Conservation (phyloP, 1,140 invertebrate genomes). For the Drosophila truncata region DNA sequence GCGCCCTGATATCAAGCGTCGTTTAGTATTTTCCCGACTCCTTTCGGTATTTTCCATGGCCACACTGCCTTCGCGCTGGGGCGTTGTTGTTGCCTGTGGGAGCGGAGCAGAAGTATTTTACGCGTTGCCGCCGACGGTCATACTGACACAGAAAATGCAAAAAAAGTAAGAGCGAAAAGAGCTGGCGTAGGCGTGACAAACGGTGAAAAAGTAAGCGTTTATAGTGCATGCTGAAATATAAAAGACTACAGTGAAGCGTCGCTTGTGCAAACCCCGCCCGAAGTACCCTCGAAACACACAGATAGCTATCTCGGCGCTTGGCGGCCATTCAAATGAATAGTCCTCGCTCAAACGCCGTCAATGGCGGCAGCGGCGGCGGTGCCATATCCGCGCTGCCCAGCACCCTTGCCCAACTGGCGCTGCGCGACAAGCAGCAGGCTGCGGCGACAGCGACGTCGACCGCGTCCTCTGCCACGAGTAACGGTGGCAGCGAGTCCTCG, state of each 20-base stretch:
- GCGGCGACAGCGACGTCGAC: slow-evolving; percentile 53
- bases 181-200: slow-evolving; percentile 78
- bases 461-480: slow-evolving; percentile 61
- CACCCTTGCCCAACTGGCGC: slow-evolving; percentile 79
- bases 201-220: slow-evolving; percentile 52
- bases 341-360: slow-evolving; percentile 77
- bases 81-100: slow-evolving; percentile 33
- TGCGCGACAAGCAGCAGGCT: slow-evolving; percentile 81
- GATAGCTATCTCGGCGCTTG: slow-evolving; percentile 27
- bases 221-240: slow-evolving; percentile 26
- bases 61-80: slow-evolving; percentile 18
- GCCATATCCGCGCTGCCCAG: slow-evolving; percentile 81
- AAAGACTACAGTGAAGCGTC: slow-evolving; percentile 21
- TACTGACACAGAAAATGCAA: slow-evolving; percentile 65
- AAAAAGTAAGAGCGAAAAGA: slow-evolving; percentile 70
- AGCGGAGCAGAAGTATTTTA: slow-evolving; percentile 27
- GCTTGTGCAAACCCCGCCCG: slow-evolving; percentile 9
- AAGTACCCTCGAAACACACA: slow-evolving; percentile 1
- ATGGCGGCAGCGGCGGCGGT: slow-evolving; percentile 64
- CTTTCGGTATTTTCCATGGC: slow-evolving; percentile 26
- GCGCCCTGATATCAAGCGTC: slow-evolving; percentile 21
- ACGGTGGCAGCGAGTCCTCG: slow-evolving; percentile 63
- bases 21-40: slow-evolving; percentile 32
- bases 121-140: slow-evolving; percentile 54
- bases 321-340: slow-evolving; percentile 77